Conservation (phyloP, 2,113 vertebrate genomes). For the Echinops telfairi region DNA sequence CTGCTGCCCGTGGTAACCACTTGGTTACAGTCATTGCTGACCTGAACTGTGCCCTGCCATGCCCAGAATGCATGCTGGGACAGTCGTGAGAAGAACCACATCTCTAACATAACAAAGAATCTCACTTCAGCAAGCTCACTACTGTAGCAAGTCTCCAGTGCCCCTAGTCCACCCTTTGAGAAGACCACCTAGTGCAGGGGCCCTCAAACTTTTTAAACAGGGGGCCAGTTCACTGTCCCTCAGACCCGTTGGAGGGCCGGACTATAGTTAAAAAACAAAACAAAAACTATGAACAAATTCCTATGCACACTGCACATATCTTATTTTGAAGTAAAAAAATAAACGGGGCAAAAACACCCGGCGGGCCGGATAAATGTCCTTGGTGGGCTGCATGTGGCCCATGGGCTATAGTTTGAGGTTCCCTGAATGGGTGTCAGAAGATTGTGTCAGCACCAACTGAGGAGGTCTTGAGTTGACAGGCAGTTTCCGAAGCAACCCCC, state of each 20-base stretch:
- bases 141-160: background rate
- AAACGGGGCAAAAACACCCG: too few species aligned
- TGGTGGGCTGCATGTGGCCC: too few species aligned
- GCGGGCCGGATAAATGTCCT: too few species aligned
- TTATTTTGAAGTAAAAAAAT: too few species aligned
- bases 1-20: background rate
- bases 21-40: background rate
- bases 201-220: too few species aligned
- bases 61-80: background rate
- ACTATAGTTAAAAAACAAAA: too few species aligned
- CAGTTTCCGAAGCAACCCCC: background rate
- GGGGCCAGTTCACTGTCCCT: too few species aligned
- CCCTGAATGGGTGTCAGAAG: background rate
- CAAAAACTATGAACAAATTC: too few species aligned
- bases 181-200: background rate
- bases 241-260: too few species aligned
- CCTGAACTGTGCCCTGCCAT: background rate
- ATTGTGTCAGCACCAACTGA: background rate
- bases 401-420: too few species aligned
- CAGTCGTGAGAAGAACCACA: background rate
- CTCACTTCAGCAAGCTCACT: background rate
- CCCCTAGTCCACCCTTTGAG: background rate
- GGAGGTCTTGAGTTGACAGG: conserved; percentile 40
- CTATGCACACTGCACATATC: too few species aligned
- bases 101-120: background rate